Conservation (phyloP, 2,888 invertebrate species). For the Pardosa pseudoannulata region DNA sequence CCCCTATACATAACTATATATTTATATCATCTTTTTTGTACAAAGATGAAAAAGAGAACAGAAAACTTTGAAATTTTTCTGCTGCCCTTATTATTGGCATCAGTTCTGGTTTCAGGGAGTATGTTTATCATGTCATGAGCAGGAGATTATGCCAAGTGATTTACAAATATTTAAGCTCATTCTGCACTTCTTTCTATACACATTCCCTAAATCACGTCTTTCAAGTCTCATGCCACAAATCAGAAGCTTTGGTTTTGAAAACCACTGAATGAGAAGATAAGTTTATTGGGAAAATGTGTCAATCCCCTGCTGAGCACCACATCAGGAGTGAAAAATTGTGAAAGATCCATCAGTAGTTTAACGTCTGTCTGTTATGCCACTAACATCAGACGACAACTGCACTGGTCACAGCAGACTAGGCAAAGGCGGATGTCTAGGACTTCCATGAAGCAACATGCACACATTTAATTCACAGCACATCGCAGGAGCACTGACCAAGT, state of each 20-base stretch:
- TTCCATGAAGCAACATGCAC: conserved; percentile 68
- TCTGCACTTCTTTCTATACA: conserved; percentile 64
- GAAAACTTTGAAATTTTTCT: conserved; percentile 55
- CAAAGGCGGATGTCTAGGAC: conserved; percentile 69
- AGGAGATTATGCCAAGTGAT: conserved; percentile 71
- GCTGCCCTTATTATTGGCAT: conserved; percentile 59
- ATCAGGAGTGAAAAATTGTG: conserved; percentile 60
- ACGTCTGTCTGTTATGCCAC: conserved; percentile 60
- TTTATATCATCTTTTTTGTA: conserved; percentile 69
- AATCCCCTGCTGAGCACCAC: conserved; percentile 69
- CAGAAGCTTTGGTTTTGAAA: conserved; percentile 70
- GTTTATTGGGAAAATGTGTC: conserved; percentile 55
- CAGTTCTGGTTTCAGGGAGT: conserved; percentile 46
- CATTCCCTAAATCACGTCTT: conserved; percentile 62
- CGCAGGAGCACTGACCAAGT: conserved; percentile 68
- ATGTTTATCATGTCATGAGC: conserved; percentile 66
- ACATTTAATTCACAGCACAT: conserved; percentile 69
- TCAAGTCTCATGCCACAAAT: conserved; percentile 69
- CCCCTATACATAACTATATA: conserved; percentile 64
- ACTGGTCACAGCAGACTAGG: conserved; percentile 69
- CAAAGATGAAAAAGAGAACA: conserved; percentile 64
- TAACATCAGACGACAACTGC: conserved; percentile 65
- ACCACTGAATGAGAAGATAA: conserved; percentile 69
- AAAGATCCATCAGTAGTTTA: conserved; percentile 70
- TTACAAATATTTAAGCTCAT: conserved; percentile 72